A percentile compares a stretch with the other conserved stretches of the same genome.
These are phyloP conservation scores for Megaleporinus macrocephalus DNA, from an alignment of 2,113 vertebrate species.

Conservation along the genomic window DNA sequence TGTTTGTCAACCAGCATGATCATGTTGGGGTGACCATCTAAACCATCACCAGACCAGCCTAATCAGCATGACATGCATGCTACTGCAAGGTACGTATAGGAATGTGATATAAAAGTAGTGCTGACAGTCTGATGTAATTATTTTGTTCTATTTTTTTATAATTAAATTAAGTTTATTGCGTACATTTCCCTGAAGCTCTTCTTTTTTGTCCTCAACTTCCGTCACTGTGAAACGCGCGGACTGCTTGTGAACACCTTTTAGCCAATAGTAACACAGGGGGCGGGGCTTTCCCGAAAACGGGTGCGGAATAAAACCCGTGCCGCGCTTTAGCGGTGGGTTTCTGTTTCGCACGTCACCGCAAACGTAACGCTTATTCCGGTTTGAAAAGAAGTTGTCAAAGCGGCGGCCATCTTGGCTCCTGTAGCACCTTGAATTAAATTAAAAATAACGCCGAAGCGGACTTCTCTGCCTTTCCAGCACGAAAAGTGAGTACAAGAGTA, in stretches of 20 bases:
- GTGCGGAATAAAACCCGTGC: background rate
- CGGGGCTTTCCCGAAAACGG: background rate
- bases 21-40: no score
- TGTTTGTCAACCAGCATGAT: no score
- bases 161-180: no score
- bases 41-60: no score
- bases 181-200: no score
- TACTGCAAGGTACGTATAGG: no score
- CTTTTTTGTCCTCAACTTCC: no score
- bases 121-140: no score
- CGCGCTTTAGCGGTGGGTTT: background rate
- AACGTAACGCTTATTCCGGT: conserved; percentile 73
- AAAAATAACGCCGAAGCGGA: conserved; percentile 78
- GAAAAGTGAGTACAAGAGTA: conserved; percentile 75
- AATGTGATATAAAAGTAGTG: no score
- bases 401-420: conserved; percentile 82
- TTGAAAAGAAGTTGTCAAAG: conserved; percentile 66
- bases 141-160: no score
- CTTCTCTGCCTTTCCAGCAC: conserved; percentile 73
- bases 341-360: conserved; percentile 30
- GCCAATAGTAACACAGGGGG: background rate
- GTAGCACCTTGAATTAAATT: conserved; percentile 79
- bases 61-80: no score
- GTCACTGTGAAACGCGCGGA: background rate
- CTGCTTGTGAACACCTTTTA: background rate